Evolutionary conservation across 2,888 invertebrate genomes (phyloP), one percentile per base, ranked within the genome.

Genomic region (Trachelus iudaicus): DNA sequence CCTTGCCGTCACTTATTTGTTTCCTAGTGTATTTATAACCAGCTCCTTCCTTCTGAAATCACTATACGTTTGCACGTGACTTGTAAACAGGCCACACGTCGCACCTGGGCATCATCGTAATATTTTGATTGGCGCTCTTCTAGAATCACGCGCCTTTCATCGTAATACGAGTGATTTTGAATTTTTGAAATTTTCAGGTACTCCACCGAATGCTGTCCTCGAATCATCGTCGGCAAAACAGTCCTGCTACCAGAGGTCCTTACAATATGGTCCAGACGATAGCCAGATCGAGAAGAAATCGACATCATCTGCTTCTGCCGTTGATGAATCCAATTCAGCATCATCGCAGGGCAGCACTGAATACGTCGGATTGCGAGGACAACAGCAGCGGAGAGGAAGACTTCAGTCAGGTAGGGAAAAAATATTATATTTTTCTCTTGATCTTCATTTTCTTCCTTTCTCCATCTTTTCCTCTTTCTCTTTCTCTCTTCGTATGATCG

Each of bases 311-410:
- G 69, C 78, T 78, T 31, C 35, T 78, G 4, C 78, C 78, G 75
- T 9, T 71, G 4, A 34, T 89, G 84, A 90, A 84, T 81, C 84
- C 88, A 73, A 88, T 81, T 79, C 85, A 88, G 75, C 88, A 88
- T 77, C 87, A 87, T 79, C 88, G 90, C 34, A 84, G 88, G 34
- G 82, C 86, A 68, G 83, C 86, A 69, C 81, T 88, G 74, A 89
- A 90, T 79, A 90, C 91, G 69, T 92, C 91, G 56, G 92, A 92
- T 82, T 91, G 91, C 83, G 92, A 92, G 79, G 92, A 92, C 83
- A 92, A 91, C 79, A 92, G 91, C 81, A 92, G 92, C 81, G 91
- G 91, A 11, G 92, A 92, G 69, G 92, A 92, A 40, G 92, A 92
- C 73, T 89, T 90, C 77, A 86, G 87, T 23, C 91, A 91, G 87